Base-by-base conservation (phyloP, 2,888 invertebrate genomes). In the Tubiluchus corallicola region DNA sequence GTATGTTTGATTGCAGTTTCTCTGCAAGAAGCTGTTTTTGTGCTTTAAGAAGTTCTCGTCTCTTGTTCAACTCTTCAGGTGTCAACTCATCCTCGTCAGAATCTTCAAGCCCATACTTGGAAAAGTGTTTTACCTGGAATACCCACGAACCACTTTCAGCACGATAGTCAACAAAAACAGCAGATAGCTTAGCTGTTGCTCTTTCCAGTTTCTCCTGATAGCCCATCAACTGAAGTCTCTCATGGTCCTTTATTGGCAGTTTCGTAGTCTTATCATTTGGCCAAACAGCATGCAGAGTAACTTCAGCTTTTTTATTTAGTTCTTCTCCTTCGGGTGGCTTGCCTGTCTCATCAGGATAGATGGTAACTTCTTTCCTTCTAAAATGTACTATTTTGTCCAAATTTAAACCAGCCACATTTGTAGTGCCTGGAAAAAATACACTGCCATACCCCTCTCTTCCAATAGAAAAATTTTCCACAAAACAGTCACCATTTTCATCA, bases 111-210 rank as follows among this genome's bases (percentile, higher is more conserved):
- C 84, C 85, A 61, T 92, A 94, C 58, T 88, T 90, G 15, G 90
- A 88, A 65, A 92, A 92, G 64, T 92, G 92, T 45, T 84, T 80
- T 53, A 81, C 82, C 62, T 80, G 75, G 66, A 96, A 96, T 42
- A 92, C 90, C 94, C 96, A 98, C 44, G 90, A 87, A 18, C 96
- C 96, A 2, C 87, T 88, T 61, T 84, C 82, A 0, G 92, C 84
- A 0, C 88, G 73, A 65, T 92, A 96, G 60, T 96, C 94, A 3
- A 90, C 74, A 63, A 96, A 98, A 44, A 78, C 76, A 0, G 88
- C 87, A 49, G 79, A 80, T 63, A 90, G 81, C 54, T 82, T 83
- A 49, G 77, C 76, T 47, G 87, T 83, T 1, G 82, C 79, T 20
- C 76, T 73, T 15, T 87, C 77, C 45, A 96, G 65, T 59, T 82